Conservation (phyloP, 2,797 vertebrate species). For the Channa striata region DNA sequence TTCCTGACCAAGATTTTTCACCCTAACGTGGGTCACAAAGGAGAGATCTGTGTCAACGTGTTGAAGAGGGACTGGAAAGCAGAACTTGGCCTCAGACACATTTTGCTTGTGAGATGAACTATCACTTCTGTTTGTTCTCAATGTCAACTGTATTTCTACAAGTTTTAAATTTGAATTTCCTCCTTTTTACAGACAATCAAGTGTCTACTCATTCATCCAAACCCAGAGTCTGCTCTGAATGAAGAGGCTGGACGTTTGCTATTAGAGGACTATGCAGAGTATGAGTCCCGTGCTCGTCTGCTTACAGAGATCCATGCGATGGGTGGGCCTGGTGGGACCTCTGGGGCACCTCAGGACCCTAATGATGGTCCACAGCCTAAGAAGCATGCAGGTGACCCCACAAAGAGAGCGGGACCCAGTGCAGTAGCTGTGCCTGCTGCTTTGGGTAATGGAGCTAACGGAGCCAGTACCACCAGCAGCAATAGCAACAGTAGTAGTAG, state of each 20-base stretch:
- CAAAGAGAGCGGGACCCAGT: conserved; percentile 79
- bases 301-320: conserved; percentile 94
- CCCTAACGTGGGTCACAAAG: conserved; percentile 93
- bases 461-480: conserved; percentile 76
- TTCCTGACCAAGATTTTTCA: conserved; percentile 98
- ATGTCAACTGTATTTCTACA: not conserved
- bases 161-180: not conserved
- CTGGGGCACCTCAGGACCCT: conserved; percentile 82
- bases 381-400: conserved; percentile 87
- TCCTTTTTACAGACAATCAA: conserved; percentile 89
- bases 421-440: conserved; percentile 72
- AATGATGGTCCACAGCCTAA: conserved; percentile 87
- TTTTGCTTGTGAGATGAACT: conserved; percentile 87
- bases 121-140: not conserved
- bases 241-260: conserved; percentile 93
- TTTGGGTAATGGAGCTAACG: conserved; percentile 81
- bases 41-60: conserved; percentile 96
- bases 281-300: conserved; percentile 91
- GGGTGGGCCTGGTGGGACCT: conserved; percentile 78
- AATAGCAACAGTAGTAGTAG: conserved; percentile 78
- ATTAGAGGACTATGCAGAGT: conserved; percentile 94
- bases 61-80: conserved; percentile 95
- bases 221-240: conserved; percentile 93
- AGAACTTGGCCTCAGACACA: conserved; percentile 92
- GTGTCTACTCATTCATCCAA: conserved; percentile 96